Base-by-base conservation (phyloP, 37 sponge, comb jelly and placozoan species). In the Beroe ovata region DNA sequence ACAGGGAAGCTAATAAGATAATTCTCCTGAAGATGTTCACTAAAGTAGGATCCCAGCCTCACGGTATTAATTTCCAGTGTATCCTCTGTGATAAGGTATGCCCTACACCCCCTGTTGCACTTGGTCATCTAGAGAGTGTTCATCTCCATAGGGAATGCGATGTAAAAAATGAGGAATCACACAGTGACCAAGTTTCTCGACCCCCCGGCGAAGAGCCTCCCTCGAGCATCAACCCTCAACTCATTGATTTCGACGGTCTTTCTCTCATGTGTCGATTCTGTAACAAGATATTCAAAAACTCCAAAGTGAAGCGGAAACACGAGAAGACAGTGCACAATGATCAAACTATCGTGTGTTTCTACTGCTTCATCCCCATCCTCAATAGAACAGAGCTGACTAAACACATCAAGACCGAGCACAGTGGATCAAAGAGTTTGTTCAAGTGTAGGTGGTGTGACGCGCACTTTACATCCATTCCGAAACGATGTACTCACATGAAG, bases 401-500 rank as follows among this genome's bases (percentile, higher is more conserved):
- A 77, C 84, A 77, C 84, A 77, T 77, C 47, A 77, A 77, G 41
- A 39, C 54, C 3, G 84, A 77, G 28, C 84, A 77, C 84, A 77
- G 84, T 41, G 84, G 84, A 3, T 77, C 84, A 25, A 77, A 77
- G 33, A 77, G 84, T 40, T 23, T 77, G 54, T 77, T 77, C 54
- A 77, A 77, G 21, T 77, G 84, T 77, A n/a, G 84, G 2, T 77
- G 84, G 84, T 77, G 84, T 23, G 84, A 77, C n/a, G 84, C 42
- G 1, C 84, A 77, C 54, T 77, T 77, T 29, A 39, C 84, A 11
- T 77, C 84, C 41, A 77, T 77, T 36, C 84, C 84, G 54, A 77
- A 77, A 26, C 39, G 84, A 39, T 77, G 84, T 40, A 41, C 84
- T 3, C 84, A 77, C 28, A 77, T 77, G 84, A 77, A 77, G 84